phyloP scores from a whole-genome alignment of 2,797 vertebrate genomes.

The Coilia nasus region DNA sequence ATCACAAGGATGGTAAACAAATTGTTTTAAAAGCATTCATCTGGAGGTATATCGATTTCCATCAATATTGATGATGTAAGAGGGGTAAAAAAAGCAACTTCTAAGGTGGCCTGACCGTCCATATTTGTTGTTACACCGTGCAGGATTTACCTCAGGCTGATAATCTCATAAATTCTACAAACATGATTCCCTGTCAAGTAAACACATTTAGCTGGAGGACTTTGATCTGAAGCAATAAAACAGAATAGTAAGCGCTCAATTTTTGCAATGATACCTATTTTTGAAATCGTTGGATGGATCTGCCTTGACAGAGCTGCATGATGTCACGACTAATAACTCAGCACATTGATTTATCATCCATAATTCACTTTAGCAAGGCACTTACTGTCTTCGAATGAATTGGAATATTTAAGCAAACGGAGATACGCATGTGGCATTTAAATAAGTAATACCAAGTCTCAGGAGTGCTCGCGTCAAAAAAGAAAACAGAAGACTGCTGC shows the following conservation, averaged over 20 bases:
- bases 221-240: conserved; percentile 24
- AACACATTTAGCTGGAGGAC: conserved; percentile 11
- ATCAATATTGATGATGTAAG: conserved; percentile 4
- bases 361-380: conserved; percentile 76
- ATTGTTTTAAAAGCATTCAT: conserved; percentile 14
- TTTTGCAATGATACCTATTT: conserved; percentile 52
- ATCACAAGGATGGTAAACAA: not conserved
- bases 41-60: conserved; percentile 1
- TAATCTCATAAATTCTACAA: conserved; percentile 20
- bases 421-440: conserved; percentile 73
- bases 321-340: conserved; percentile 77
- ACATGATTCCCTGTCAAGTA: conserved; percentile 10
- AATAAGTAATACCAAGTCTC: conserved; percentile 75
- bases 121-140: not conserved
- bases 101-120: not conserved
- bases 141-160: conserved; percentile 6
- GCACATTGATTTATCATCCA: conserved; percentile 72
- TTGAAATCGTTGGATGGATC: conserved; percentile 57
- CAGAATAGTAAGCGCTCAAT: not conserved
- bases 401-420: conserved; percentile 79
- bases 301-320: conserved; percentile 56
- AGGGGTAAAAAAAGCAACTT: not conserved
- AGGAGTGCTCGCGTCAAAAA: conserved; percentile 65
- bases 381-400: conserved; percentile 76
- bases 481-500: conserved; percentile 54